A percentile compares a stretch with the other conserved stretches of the same genome.
Evolutionary conservation across 2,113 vertebrate genomes (phyloP).

Genomic region (Leucosticte australis): DNA sequence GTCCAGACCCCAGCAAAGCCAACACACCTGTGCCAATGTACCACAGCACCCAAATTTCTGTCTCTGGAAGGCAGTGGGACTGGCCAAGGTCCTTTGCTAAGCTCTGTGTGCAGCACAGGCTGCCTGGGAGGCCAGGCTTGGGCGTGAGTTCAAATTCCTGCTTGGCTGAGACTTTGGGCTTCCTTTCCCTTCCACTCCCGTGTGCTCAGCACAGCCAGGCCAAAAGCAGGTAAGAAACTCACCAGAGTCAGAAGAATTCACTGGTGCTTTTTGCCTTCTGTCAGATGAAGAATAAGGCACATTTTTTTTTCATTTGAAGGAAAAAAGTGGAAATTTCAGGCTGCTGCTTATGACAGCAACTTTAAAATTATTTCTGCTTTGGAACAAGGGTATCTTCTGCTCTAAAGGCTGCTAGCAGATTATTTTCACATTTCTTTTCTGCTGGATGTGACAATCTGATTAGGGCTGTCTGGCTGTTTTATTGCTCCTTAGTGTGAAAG

Average conservation of each 20-base stretch:
- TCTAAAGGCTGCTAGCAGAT: not conserved
- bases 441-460: not conserved
- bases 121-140: not conserved
- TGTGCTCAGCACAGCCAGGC: not conserved
- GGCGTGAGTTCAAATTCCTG: rapidly evolving
- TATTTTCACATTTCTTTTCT: not conserved
- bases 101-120: not conserved
- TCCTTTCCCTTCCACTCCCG: not conserved
- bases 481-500: not conserved
- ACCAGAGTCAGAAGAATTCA: not conserved
- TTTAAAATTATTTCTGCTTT: not conserved
- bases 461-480: not conserved
- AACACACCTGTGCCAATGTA: rapidly evolving
- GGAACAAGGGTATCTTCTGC: not conserved
- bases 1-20: not conserved
- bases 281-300: not conserved
- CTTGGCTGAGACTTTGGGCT: not conserved
- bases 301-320: not conserved
- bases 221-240: not conserved
- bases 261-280: not conserved
- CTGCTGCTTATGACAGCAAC: not conserved
- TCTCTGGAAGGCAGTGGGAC: not conserved
- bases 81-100: not conserved
- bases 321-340: not conserved
- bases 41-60: not conserved